Base-by-base conservation (phyloP, 2,113 vertebrate species). In the Cyprinus carpio region DNA sequence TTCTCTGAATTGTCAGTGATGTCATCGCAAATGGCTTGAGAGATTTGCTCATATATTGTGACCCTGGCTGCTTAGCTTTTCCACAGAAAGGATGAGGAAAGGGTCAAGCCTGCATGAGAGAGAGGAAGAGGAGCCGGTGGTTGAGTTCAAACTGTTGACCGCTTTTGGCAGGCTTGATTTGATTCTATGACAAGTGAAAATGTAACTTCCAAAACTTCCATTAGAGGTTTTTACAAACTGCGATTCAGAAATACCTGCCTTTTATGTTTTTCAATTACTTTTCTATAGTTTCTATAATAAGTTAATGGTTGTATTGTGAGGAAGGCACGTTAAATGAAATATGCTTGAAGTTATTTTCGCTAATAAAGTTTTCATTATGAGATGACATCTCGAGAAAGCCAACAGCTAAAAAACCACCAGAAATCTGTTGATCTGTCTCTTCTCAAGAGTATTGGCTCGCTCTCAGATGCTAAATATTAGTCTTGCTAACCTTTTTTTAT, bases 31-130 rank as follows among this genome's bases (percentile, higher is more conserved):
- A 75, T 71, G 46, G 77, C 77, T 46, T 76, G 71, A 78, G 83
- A 87, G 82, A 87, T 87, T 84, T 81, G 54, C 83, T 85, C 56
- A 80, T 87, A 54, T 43, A 56, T 40, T 84, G 56, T 82, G 65
- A 87, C 84, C 64, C 60, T 76, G 69, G 67, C 77, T 58, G 84
- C 84, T 85, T 84, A 75, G 76, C 34, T 25, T 54, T 10, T 62
- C 56, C 56, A 62, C 77, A 29, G 76, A 74, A 56, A 43, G 34
- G 69, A 23, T 9, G 6, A 84, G 34, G 37, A 64, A 56, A 25
- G 58, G 67, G 79, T 86, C 79, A 54, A 62, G 29, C 79, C 71
- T 34, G 37, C 25, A 27, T 60, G 10, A 78, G 29, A 20, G 29
- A 78, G 54, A 58, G 29, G 18, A 81, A 23, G 25, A 34, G 15